phyloP scores from a whole-genome alignment of 2,888 invertebrate species.

The Dryadula phaetusa region DNA sequence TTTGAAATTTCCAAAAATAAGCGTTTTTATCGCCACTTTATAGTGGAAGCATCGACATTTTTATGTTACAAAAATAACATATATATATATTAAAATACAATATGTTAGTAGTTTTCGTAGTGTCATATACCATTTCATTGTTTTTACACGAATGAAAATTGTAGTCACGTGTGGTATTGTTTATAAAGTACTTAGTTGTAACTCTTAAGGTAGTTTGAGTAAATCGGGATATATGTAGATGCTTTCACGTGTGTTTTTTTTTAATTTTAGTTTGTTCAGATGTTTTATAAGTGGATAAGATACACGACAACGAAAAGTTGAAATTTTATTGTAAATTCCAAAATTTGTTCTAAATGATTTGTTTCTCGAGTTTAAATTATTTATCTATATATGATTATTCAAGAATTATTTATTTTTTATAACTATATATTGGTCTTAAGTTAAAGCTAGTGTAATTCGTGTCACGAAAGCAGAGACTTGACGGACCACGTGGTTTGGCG shows the following conservation, averaged over 20 bases:
- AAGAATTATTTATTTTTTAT: no score
- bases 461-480: no score
- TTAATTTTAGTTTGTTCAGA: slow-evolving; percentile 42
- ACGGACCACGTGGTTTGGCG: no score
- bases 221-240: slow-evolving; percentile 43
- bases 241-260: slow-evolving; percentile 48
- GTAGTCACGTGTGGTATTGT: slow-evolving; percentile 10
- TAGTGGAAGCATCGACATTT: slow-evolving; percentile 44
- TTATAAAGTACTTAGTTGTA: slow-evolving; percentile 15
- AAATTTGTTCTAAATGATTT: slow-evolving; percentile 3
- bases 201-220: background rate
- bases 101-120: slow-evolving; percentile 9
- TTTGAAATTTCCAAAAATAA: slow-evolving; percentile 21
- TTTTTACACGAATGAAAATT: slow-evolving; percentile 10
- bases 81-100: background rate
- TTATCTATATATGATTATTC: no score
- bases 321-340: slow-evolving; percentile 11
- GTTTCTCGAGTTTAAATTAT: no score
- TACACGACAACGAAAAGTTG: background rate
- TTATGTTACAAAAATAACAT: background rate
- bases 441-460: no score
- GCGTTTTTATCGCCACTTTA: slow-evolving; percentile 12
- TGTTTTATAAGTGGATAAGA: slow-evolving; percentile 38
- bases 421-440: no score
- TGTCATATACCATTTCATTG: slow-evolving; percentile 17